phyloP scores from a whole-genome alignment of 1,140 invertebrate species.

The Melipona quadrifasciata region DNA sequence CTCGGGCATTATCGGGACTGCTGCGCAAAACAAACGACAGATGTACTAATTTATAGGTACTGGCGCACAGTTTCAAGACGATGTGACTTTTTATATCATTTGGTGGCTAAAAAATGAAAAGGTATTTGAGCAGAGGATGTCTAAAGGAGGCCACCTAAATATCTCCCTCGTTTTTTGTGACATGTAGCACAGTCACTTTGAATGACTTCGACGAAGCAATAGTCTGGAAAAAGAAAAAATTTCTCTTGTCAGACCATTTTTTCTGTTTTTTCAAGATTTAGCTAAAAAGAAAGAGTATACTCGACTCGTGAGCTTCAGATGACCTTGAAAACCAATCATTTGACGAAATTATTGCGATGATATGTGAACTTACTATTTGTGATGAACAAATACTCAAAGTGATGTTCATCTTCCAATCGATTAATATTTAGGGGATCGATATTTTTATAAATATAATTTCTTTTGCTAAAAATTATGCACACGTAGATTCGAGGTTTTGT shows the following conservation, averaged over 20 bases:
- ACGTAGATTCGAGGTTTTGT: too few relatives aligned
- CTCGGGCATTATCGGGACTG: neutral
- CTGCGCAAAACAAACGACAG: neutral
- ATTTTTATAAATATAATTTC: too few relatives aligned
- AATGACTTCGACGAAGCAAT: neutral
- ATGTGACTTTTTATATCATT: neutral
- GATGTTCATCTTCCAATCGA: neutral
- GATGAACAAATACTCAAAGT: neutral
- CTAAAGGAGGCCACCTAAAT: neutral
- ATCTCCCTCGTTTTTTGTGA: neutral
- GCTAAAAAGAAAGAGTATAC: too few relatives aligned
- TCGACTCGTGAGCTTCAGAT: neutral
- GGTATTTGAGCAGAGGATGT: neutral
- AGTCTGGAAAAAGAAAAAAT: neutral
- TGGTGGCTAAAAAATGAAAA: neutral
- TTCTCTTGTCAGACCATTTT: neutral
- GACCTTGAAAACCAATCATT: neutral
- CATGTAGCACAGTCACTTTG: neutral
- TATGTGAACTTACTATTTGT: neutral
- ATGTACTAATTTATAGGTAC: neutral
- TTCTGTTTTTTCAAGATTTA: neutral
- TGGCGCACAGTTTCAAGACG: too few relatives aligned
- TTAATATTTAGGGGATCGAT: too few relatives aligned
- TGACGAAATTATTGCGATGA: neutral
- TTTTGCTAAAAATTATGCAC: too few relatives aligned